Percentiles rank a stretch among this genome's conserved stretches.
Conservation (phyloP, 2,797 vertebrate genomes). For the Harpagifer antarcticus region DNA sequence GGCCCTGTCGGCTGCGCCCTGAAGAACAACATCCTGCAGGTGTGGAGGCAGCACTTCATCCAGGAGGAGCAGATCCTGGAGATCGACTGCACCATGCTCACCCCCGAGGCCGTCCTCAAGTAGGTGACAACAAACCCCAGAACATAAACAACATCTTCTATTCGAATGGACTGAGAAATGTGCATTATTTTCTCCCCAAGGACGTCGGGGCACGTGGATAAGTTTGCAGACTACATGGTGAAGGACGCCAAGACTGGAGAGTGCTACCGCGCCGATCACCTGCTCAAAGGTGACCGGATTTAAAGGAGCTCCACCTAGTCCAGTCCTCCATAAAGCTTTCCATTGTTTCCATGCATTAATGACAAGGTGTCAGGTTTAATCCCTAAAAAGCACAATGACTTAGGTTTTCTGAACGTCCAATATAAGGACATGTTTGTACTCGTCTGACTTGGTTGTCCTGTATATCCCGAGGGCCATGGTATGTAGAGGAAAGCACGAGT, state of each 20-base stretch:
- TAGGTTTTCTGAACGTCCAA: neutral
- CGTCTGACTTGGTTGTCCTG: neutral
- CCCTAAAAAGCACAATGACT: conserved; percentile 1
- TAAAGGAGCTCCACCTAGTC: neutral
- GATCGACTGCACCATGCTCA: conserved; percentile 99
- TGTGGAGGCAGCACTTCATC: conserved; percentile 98
- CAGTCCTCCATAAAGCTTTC: neutral
- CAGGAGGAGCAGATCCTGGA: conserved; percentile 99
- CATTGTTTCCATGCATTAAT: neutral
- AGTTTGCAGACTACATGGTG: conserved; percentile 98
- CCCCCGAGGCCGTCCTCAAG: conserved; percentile 95
- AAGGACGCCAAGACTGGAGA: conserved; percentile 94
- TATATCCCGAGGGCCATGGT: neutral
- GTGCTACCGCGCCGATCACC: conserved; percentile 94
- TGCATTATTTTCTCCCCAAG: conserved; percentile 64
- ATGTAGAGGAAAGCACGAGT: neutral
- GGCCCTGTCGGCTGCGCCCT: conserved; percentile 97
- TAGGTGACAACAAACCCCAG: conserved; percentile 67
- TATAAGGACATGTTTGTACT: conserved; percentile 12
- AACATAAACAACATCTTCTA: neutral
- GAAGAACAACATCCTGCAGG: conserved; percentile 98
- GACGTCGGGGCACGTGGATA: conserved; percentile 95
- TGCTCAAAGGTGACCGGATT: conserved; percentile 89
- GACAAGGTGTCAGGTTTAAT: conserved; percentile 21
- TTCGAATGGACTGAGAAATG: neutral